Percentiles rank a stretch among this genome's conserved stretches.
These are phyloP conservation scores for Pedionomus torquatus DNA, from an alignment of 2,113 vertebrate species.

Conservation along the genomic window DNA sequence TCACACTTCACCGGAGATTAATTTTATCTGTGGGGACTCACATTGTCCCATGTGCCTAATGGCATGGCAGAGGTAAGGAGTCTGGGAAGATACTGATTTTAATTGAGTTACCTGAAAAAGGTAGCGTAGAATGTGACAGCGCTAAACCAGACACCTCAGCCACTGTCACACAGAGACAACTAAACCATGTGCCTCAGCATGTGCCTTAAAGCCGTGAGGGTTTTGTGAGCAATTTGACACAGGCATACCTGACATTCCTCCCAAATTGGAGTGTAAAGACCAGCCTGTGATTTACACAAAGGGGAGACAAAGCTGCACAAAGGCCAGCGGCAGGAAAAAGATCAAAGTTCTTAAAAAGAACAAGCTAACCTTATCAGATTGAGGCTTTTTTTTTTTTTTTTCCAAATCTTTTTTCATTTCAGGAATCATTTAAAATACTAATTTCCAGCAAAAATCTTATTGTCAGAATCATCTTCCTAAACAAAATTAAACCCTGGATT, in stretches of 20 bases:
- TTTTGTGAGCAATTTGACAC: conserved; percentile 30
- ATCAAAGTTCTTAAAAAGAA: conserved; percentile 33
- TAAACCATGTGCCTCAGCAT: neutral
- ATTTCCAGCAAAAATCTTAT: neutral
- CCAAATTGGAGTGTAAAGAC: conserved; percentile 33
- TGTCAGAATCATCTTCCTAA: neutral
- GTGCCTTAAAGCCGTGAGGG: conserved; percentile 1
- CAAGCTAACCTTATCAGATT: neutral
- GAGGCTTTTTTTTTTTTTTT: neutral
- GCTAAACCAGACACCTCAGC: neutral
- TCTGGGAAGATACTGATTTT: neutral
- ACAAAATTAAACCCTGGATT: neutral
- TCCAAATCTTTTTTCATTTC: neutral
- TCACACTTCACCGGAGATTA: neutral
- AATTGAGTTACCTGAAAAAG: neutral
- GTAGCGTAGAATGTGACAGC: neutral
- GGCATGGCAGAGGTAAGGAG: neutral
- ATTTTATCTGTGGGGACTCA: neutral
- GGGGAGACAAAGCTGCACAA: conserved; percentile 33
- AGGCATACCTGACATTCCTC: conserved; percentile 63
- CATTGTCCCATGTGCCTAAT: neutral
- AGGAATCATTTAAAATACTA: neutral
- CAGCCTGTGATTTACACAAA: conserved; percentile 36
- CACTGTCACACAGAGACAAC: neutral
- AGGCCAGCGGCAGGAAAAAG: conserved; percentile 24